Evolutionary conservation across 2,888 invertebrate species (phyloP).

Genomic region (Catotricha subobsoleta): DNA sequence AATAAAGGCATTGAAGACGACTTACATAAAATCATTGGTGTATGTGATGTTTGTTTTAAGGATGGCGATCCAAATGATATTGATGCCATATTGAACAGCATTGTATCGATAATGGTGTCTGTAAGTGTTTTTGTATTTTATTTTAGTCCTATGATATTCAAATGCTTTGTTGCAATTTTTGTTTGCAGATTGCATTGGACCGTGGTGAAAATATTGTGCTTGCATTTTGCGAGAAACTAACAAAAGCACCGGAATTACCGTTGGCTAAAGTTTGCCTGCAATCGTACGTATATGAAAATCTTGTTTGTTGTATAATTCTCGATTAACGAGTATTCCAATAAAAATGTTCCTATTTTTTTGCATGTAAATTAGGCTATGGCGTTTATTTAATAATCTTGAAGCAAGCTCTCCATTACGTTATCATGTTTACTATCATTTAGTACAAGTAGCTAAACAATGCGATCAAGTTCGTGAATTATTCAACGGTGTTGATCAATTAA

Average conservation of each 20-base stretch:
- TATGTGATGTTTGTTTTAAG: conserved; percentile 74
- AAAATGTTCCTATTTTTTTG: not conserved
- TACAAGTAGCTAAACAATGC: conserved; percentile 74
- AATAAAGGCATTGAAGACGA: conserved; percentile 84
- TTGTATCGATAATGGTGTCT: conserved; percentile 86
- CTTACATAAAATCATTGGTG: conserved; percentile 83
- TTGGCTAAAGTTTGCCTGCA: conserved; percentile 64
- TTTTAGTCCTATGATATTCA: conserved; percentile 2
- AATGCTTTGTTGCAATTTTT: not conserved
- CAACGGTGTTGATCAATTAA: conserved; percentile 65
- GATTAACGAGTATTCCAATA: not conserved
- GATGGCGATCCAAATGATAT: conserved; percentile 73
- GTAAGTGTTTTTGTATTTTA: too few relatives aligned
- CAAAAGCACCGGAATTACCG: conserved; percentile 68
- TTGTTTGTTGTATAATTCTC: conserved; percentile 3
- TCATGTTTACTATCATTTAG: conserved; percentile 81
- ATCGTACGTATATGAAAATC: conserved; percentile 43
- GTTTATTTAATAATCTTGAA: conserved; percentile 81
- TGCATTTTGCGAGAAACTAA: conserved; percentile 81
- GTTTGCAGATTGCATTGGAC: conserved; percentile 55
- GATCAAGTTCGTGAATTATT: conserved; percentile 74
- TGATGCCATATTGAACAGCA: conserved; percentile 86
- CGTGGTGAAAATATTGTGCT: conserved; percentile 75
- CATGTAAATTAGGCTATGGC: conserved; percentile 49
- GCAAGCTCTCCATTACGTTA: conserved; percentile 70